Evolutionary conservation across 2,797 vertebrate genomes (phyloP), one percentile per base, ranked within the genome.

Genomic region (Hippoglossus hippoglossus): DNA sequence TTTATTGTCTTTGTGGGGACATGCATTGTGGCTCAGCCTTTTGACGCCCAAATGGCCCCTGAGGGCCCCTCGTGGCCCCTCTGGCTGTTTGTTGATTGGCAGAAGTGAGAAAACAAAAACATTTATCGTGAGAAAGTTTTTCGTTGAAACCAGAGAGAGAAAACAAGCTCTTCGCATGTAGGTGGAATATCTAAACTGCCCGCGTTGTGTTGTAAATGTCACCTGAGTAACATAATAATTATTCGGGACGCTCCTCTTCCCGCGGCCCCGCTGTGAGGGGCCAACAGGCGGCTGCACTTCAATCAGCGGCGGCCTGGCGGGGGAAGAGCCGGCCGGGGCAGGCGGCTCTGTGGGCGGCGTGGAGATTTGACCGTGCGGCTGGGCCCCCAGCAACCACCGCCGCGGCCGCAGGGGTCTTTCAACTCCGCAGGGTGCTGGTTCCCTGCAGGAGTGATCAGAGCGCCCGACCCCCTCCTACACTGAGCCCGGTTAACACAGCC

Each of bases 151-250:
- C 15, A 25, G 55, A 50, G 5, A 62, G 13, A 53, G 5, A 41
- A 66, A 57, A 15, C 51, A 62, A 44, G 44, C 6, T 75, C 68
- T 88, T 90, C 67, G 73, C 78, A 58, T 79, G 63, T 46, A 16
- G 44, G 57, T 70, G 75, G 80, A 55, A 76, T 63, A 71, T 73
- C 75, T 67, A 74, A 81, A 80, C 71, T 79, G 46, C 13, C 57
- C 46, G 88, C 82, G 89, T 94, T 94, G 93, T 94, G 92, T 94
- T 94, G 93, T 93, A 93, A 94, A 95, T 94, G 88, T 87, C 92
- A 87, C 90, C 83, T 86, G 72, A 93, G 91, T 92, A 92, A 94
- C 92, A 94, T 91, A 83, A 93, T 93, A 90, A 94, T 93, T 92
- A 93, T 93, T 89, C 77, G 76, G 73, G 87, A 79, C 81, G 91